Evolutionary conservation across 2,113 vertebrate species (phyloP).

Genomic region (Gulo gulo): DNA sequence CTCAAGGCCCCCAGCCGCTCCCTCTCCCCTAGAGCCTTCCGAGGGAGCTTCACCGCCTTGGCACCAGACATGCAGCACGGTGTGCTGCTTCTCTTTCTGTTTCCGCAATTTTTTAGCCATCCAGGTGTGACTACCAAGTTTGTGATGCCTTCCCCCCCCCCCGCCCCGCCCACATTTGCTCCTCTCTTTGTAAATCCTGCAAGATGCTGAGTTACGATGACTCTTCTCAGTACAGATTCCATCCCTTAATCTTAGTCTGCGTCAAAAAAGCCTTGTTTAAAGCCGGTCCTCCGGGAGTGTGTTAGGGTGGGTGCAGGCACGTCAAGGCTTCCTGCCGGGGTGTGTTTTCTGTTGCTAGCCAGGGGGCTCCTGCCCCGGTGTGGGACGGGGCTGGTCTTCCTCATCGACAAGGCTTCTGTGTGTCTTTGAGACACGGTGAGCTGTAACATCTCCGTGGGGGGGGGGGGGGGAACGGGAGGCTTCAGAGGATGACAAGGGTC

Average conservation of each 20-base stretch:
- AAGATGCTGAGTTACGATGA: not conserved
- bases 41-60: rapidly evolving
- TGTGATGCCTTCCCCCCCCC: rapidly evolving
- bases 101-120: not conserved
- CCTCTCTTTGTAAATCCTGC: not conserved
- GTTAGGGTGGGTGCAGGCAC: not conserved
- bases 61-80: rapidly evolving
- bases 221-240: not conserved
- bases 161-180: not conserved
- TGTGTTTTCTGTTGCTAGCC: not conserved
- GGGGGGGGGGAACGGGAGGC: not conserved
- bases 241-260: not conserved
- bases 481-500: too few species aligned
- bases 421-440: rapidly evolving
- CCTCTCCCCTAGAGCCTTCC: rapidly evolving
- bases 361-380: not conserved
- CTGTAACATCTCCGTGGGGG: too few species aligned
- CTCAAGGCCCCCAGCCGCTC: not conserved
- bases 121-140: not conserved
- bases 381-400: rapidly evolving
- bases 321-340: not conserved
- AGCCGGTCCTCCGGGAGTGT: not conserved
- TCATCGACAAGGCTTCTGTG: not conserved
- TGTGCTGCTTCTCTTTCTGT: not conserved
- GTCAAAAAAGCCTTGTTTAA: not conserved